Conservation (phyloP, 1,140 invertebrate genomes). For the Uloborus diversus region DNA sequence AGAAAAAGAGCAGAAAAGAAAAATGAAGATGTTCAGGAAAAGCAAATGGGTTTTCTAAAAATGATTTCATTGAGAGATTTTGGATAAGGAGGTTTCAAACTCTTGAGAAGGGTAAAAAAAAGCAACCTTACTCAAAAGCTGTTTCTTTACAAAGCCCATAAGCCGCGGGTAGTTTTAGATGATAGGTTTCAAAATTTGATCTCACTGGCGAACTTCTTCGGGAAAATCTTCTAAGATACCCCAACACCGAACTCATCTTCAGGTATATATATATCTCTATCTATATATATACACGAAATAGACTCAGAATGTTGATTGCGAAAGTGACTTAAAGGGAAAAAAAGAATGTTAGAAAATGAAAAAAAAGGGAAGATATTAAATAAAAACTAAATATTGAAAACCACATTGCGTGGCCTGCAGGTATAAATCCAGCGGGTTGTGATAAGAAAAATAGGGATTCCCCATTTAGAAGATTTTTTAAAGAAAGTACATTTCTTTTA, state of each 20-base stretch:
- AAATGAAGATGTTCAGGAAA: constrained; percentile 36
- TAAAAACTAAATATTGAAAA: constrained; percentile 41
- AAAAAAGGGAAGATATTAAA: constrained; percentile 20
- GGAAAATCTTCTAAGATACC: neutral
- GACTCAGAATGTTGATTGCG: constrained; percentile 35
- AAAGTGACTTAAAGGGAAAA: constrained; percentile 6
- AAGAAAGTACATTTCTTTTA: too few relatives aligned
- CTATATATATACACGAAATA: constrained; percentile 17
- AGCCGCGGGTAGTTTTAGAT: constrained; percentile 51
- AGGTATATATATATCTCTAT: neutral
- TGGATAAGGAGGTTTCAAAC: constrained; percentile 49
- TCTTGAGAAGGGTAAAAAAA: constrained; percentile 27
- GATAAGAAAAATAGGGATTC: constrained; percentile 48
- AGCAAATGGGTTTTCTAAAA: constrained; percentile 53
- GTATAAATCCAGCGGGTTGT: constrained; percentile 18
- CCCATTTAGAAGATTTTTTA: constrained; percentile 3
- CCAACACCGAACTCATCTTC: neutral
- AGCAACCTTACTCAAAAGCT: constrained; percentile 23
- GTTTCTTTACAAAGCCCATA: constrained; percentile 38
- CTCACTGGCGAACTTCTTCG: neutral
- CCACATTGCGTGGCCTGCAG: constrained; percentile 10
- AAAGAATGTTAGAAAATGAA: neutral
- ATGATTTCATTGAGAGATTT: constrained; percentile 54
- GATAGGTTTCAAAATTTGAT: constrained; percentile 50
- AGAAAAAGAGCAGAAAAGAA: neutral